Percentiles rank a stretch among this genome's conserved stretches.
Evolutionary conservation across 2,113 vertebrate species (phyloP).

Genomic region (Paratilapia polleni): DNA sequence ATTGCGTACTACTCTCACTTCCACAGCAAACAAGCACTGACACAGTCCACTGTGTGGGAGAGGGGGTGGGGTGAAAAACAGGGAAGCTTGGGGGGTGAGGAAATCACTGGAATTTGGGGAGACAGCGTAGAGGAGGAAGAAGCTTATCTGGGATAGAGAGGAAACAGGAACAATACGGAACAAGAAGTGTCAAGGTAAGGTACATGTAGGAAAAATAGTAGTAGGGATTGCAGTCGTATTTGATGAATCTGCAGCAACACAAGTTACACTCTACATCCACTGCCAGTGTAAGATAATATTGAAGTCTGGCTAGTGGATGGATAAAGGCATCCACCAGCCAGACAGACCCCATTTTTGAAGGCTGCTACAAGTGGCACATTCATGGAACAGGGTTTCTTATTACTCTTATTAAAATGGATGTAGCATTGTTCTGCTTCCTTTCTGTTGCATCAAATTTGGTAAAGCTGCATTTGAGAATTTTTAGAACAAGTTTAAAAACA

Average conservation of each 20-base stretch:
- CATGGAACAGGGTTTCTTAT: not conserved
- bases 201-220: not conserved
- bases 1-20: conserved; percentile 50
- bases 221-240: not conserved
- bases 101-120: conserved; percentile 33
- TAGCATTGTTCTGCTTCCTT: not conserved
- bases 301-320: not conserved
- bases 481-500: not conserved
- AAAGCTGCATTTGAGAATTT: not conserved
- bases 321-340: too few relatives aligned
- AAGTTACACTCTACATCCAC: not conserved
- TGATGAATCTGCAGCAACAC: conserved; percentile 8
- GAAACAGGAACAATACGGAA: not conserved
- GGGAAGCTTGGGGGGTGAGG: not conserved
- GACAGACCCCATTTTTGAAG: not conserved
- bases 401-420: not conserved
- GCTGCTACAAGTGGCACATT: not conserved
- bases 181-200: not conserved
- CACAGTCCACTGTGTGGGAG: conserved; percentile 51
- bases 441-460: not conserved
- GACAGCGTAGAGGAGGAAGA: conserved; percentile 19
- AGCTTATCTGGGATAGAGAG: not conserved
- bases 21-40: conserved; percentile 54
- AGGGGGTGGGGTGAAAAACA: not conserved
- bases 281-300: not conserved